Conservation (phyloP, 1,140 invertebrate genomes). For the Heliconius eleuchia region DNA sequence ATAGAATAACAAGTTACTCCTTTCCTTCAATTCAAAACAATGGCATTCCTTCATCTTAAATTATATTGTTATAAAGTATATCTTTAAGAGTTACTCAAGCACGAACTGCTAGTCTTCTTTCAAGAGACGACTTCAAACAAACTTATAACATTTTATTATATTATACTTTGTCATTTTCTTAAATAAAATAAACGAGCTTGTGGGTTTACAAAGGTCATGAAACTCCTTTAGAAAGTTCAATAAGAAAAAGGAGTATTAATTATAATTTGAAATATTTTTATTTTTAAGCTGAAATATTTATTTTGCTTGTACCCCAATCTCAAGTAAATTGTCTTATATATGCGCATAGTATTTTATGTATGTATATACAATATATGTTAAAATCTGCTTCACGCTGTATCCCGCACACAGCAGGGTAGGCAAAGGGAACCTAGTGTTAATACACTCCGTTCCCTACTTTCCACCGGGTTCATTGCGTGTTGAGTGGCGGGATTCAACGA, state of each 20-base stretch:
- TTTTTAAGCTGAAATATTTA: too few species aligned
- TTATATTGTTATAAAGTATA: background rate
- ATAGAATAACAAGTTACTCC: background rate
- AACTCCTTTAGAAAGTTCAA: background rate
- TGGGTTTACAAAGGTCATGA: background rate
- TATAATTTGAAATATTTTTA: background rate
- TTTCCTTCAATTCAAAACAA: background rate
- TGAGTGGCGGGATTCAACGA: too few species aligned
- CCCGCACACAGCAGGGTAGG: too few species aligned
- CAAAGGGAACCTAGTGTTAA: too few species aligned
- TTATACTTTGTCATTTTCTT: background rate
- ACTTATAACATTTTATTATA: slow-evolving; percentile 3
- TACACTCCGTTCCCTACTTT: too few species aligned
- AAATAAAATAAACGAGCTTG: background rate
- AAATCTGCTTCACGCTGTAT: too few species aligned
- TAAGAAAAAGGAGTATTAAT: background rate
- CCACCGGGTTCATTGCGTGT: too few species aligned
- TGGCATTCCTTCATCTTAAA: background rate
- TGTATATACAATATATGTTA: too few species aligned
- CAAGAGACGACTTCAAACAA: background rate
- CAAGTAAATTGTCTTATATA: too few species aligned
- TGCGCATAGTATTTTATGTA: too few species aligned
- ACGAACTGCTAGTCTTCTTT: background rate
- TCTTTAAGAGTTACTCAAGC: background rate
- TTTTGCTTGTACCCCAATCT: too few species aligned